Evolutionary conservation across 2,797 vertebrate genomes (phyloP).

Genomic region (Cyclura pinguis): DNA sequence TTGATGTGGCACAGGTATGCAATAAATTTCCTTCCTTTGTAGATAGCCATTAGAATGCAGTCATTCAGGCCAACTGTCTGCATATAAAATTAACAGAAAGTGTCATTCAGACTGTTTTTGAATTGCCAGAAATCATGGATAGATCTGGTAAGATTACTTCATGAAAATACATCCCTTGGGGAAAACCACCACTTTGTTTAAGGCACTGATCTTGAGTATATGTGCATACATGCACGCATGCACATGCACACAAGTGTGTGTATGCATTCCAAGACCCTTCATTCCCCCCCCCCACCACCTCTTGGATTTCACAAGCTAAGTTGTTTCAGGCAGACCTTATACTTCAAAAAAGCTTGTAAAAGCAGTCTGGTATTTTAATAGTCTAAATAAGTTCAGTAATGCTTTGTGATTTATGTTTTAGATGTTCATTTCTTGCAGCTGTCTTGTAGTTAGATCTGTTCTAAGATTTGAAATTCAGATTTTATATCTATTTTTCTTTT

Average conservation of each 20-base stretch:
- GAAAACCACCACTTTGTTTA: background rate
- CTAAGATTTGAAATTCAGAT: constrained; percentile 7
- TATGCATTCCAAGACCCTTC: background rate
- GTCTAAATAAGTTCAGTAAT: background rate
- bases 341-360: background rate
- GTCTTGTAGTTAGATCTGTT: constrained; percentile 4
- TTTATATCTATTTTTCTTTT: constrained; percentile 18
- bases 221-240: too few species aligned
- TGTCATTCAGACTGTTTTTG: constrained; percentile 7
- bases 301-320: background rate
- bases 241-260: too few species aligned
- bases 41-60: constrained; percentile 31
- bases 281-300: background rate
- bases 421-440: background rate
- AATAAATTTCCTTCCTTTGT: constrained; percentile 48
- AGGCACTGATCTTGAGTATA: background rate
- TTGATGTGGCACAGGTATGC: constrained; percentile 96
- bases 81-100: constrained; percentile 22
- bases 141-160: constrained; percentile 12
- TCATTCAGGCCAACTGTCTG: background rate
- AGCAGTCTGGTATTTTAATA: background rate
- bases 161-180: background rate
- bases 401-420: background rate
- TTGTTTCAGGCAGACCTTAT: background rate
- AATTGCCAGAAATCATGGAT: background rate